Percentiles rank a stretch among this genome's conserved stretches.
These are phyloP conservation scores for Cochlearius cochlearius DNA, from an alignment of 2,113 vertebrate species.

Conservation along the genomic window DNA sequence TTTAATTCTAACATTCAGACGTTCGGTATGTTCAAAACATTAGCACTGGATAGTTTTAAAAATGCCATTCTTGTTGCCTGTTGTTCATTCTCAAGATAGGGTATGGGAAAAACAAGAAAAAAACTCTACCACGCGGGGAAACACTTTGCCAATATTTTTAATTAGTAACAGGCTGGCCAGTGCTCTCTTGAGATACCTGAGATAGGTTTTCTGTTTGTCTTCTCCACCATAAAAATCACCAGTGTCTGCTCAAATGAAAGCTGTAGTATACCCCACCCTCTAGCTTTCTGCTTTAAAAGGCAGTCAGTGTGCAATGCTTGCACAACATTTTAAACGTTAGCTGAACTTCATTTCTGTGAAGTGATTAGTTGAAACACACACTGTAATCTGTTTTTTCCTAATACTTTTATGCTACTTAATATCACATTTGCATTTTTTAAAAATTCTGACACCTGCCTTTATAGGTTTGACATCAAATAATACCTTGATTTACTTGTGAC, in stretches of 20 bases:
- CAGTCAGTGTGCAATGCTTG: not conserved
- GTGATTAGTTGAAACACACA: not conserved
- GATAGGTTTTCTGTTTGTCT: not conserved
- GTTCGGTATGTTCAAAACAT: not conserved
- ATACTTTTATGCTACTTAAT: not conserved
- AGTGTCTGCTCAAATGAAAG: not conserved
- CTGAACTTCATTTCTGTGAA: not conserved
- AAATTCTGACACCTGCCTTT: not conserved
- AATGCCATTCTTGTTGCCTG: not conserved
- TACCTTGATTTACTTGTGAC: not conserved
- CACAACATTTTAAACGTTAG: not conserved
- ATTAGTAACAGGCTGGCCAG: not conserved
- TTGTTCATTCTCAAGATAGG: not conserved
- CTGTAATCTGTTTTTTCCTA: not conserved
- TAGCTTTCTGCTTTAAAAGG: not conserved
- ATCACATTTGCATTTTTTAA: not conserved
- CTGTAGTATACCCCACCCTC: no score
- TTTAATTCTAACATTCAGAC: not conserved
- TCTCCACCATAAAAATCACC: not conserved
- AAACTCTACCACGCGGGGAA: not conserved
- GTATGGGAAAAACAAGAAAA: not conserved
- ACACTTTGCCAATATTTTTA: not conserved
- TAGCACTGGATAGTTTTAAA: not conserved
- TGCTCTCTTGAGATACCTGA: not conserved
- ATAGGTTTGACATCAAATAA: not conserved